phyloP scores from a whole-genome alignment of 2,113 vertebrate genomes.

The Bubo bubo region DNA sequence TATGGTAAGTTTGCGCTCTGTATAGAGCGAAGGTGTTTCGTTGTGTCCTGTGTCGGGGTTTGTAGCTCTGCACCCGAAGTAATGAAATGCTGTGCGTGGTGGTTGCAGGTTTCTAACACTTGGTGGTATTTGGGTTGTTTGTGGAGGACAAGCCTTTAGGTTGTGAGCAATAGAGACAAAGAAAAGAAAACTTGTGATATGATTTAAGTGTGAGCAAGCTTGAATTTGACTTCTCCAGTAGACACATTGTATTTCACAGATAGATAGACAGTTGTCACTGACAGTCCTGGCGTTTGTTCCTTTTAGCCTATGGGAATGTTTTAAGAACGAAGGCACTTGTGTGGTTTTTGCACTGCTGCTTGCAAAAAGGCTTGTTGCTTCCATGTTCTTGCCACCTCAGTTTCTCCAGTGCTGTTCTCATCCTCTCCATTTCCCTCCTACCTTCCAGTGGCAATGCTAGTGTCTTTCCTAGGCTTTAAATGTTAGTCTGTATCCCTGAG shows the following conservation, averaged over 20 bases:
- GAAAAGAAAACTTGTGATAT: background rate
- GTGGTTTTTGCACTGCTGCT: background rate
- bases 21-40: fast-evolving
- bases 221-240: background rate
- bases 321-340: background rate
- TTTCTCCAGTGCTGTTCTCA: background rate
- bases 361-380: background rate
- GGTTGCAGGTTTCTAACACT: fast-evolving
- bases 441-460: background rate
- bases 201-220: background rate
- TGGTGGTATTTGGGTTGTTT: background rate
- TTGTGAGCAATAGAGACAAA: background rate
- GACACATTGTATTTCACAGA: background rate
- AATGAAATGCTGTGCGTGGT: fast-evolving
- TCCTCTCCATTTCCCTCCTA: background rate
- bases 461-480: background rate
- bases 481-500: background rate
- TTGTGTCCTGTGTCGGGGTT: background rate
- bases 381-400: background rate
- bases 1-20: constrained; percentile 85
- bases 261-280: background rate
- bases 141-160: background rate
- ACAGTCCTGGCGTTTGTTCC: background rate
- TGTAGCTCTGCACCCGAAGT: fast-evolving
- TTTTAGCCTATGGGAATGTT: background rate